phyloP scores from a whole-genome alignment of 2,797 vertebrate species.

The Podarcis siculus region DNA sequence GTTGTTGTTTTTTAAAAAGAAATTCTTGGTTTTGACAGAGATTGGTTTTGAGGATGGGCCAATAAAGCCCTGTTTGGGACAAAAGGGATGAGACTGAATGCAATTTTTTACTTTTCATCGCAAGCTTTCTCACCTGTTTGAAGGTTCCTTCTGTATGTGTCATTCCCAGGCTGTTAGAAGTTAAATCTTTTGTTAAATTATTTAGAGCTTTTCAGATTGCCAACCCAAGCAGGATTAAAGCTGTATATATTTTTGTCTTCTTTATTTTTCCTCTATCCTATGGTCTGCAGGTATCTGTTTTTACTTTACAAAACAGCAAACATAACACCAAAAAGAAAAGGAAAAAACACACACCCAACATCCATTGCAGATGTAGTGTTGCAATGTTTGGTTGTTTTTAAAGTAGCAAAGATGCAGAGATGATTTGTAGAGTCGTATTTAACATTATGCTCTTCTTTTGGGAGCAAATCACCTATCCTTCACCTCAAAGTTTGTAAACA shows the following conservation, averaged over 20 bases:
- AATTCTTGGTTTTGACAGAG: conserved; percentile 26
- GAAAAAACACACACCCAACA: conserved; percentile 42
- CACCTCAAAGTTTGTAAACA: background rate
- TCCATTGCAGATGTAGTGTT: conserved; percentile 33
- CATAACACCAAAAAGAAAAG: conserved; percentile 27
- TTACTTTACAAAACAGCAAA: conserved; percentile 61
- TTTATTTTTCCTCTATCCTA: conserved; percentile 78
- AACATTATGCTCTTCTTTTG: background rate
- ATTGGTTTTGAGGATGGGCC: conserved; percentile 9
- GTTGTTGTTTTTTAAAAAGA: background rate
- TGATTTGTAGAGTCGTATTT: background rate
- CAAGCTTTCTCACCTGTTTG: conserved; percentile 72
- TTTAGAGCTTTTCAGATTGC: conserved; percentile 77
- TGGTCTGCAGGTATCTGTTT: conserved; percentile 75
- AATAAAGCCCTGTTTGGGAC: conserved; percentile 51
- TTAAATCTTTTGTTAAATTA: conserved; percentile 84
- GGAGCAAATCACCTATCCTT: conserved; percentile 5
- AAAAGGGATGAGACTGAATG: conserved; percentile 50
- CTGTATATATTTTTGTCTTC: background rate
- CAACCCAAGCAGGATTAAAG: conserved; percentile 78
- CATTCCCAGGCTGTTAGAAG: conserved; percentile 82
- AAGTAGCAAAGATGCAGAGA: conserved; percentile 31
- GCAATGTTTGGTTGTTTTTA: background rate
- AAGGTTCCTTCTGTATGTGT: conserved; percentile 67
- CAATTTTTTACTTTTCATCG: conserved; percentile 58